Evolutionary conservation across 2,888 invertebrate species (phyloP).

Genomic region (Habroteleia sp.): DNA sequence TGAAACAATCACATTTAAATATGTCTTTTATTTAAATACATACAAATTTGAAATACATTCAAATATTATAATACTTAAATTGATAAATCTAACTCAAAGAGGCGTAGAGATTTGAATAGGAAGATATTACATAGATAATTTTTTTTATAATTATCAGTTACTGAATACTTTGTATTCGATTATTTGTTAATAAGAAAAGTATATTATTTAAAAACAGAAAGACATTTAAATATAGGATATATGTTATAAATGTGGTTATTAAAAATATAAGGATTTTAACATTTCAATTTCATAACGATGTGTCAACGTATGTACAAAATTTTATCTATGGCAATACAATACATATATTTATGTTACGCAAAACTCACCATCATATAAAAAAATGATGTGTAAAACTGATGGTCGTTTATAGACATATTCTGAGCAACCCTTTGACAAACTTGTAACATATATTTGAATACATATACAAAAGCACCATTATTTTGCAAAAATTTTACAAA

Average conservation of each 20-base stretch:
- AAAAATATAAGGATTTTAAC: slow-evolving; percentile 34
- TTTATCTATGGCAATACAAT: slow-evolving; percentile 50
- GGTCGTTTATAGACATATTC: not conserved
- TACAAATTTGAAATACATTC: slow-evolving; percentile 42
- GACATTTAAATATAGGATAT: slow-evolving; percentile 32
- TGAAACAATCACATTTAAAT: too few species aligned
- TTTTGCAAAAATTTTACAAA: slow-evolving; percentile 17
- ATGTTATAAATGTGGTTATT: slow-evolving; percentile 34
- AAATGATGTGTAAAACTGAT: slow-evolving; percentile 3
- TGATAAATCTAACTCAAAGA: slow-evolving; percentile 20
- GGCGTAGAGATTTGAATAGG: slow-evolving; percentile 15
- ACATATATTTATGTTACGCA: slow-evolving; percentile 15
- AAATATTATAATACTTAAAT: slow-evolving; percentile 44
- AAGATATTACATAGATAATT: slow-evolving; percentile 12
- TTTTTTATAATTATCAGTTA: slow-evolving; percentile 23
- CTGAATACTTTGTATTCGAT: slow-evolving; percentile 7
- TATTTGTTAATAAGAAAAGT: slow-evolving; percentile 35
- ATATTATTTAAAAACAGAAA: slow-evolving; percentile 12
- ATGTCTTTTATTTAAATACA: slow-evolving; percentile 44
- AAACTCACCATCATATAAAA: slow-evolving; percentile 13
- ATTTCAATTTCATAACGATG: slow-evolving; percentile 36
- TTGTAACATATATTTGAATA: slow-evolving; percentile 15
- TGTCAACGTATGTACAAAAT: slow-evolving; percentile 61
- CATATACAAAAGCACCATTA: slow-evolving; percentile 50
- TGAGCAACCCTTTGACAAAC: slow-evolving; percentile 6